Base-by-base conservation (phyloP, 2,888 invertebrate species). In the Erebia ligea region DNA sequence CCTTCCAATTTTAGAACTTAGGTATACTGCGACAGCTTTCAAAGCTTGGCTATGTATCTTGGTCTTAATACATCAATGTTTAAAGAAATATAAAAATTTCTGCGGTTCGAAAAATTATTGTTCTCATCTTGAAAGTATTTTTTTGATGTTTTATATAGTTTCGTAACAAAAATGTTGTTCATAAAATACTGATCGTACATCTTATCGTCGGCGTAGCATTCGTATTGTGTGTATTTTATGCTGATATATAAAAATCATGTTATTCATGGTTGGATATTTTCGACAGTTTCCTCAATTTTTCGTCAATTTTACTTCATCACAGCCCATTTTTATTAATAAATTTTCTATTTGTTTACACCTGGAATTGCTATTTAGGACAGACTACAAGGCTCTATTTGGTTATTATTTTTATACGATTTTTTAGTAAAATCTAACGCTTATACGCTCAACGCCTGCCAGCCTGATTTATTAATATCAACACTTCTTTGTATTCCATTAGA, bases 51-150 rank as follows among this genome's bases (percentile, higher is more conserved):
- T 34, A 34, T 17, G 64, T 64, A 52, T 50, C 64, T 62, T 15
- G 1, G 48, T 62, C 11, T 13, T 48, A 19, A 48, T 62, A 45
- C 13, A 15, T 62, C 62, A 21, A 48, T 48, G 62, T 45, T 45
- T 62, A 21, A 15, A 62, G 21, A 2, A 19, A 45, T 34, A 57
- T 67, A 67, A 67, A 66, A 58, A 58, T 67, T 58, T 67, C 67
- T 57, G 57, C 67, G 67, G 57, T 67, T 58, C 48, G 67, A 58
- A 48, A 67, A 54, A 25, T 67, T 67, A 58, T 67, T 58, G 67
- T 67, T 67, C 34, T 48, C 57, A 48, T 45, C 48, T 57, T 25
- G 19, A 58, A 67, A 67, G 45, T 48, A 67, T 67, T 58, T 58
- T 40, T 67, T 67, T 58, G 48, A 67, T 67, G 40, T 58, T 58